Evolutionary conservation across 92 coral and sea anemone genomes (phyloP).

Genomic region (Heteractis magnifica): DNA sequence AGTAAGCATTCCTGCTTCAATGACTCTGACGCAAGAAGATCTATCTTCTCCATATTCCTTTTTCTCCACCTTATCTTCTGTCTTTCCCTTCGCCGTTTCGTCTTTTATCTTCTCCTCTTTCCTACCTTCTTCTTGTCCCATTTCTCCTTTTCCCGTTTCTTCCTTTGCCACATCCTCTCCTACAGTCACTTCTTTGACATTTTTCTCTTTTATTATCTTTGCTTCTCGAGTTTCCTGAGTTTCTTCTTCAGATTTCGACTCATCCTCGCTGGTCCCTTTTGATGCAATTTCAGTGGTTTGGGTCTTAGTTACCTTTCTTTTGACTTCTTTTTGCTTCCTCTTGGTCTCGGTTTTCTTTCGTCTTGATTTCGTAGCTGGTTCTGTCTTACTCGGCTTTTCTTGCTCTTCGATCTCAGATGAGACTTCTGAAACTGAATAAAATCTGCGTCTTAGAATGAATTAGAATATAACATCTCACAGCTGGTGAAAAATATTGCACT

Average conservation of each 20-base stretch:
- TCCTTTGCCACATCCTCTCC: not conserved
- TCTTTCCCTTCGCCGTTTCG: not conserved
- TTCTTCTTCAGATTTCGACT: not conserved
- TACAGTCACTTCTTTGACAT: not conserved
- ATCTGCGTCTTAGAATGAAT: not conserved
- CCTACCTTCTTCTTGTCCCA: not conserved
- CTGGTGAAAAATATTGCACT: too few relatives aligned
- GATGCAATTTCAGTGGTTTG: not conserved
- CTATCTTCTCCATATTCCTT: slow-evolving; percentile 50
- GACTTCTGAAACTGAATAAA: not conserved
- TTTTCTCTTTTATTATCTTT: not conserved
- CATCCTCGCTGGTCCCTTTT: not conserved
- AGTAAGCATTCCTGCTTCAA: slow-evolving; percentile 73
- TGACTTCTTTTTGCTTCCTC: not conserved
- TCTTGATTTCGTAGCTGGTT: slow-evolving; percentile 18
- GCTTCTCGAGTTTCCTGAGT: not conserved
- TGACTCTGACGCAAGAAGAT: slow-evolving; percentile 71
- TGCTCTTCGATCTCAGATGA: not conserved
- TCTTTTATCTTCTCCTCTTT: not conserved
- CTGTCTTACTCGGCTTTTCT: not conserved
- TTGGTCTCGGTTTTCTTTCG: slow-evolving; percentile 15
- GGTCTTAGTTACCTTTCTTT: not conserved
- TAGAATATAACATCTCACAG: too few relatives aligned
- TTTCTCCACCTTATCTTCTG: not conserved
- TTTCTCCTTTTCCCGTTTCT: slow-evolving; percentile 1